phyloP scores from a whole-genome alignment of 2,888 invertebrate genomes.

The Operophtera brumata region DNA sequence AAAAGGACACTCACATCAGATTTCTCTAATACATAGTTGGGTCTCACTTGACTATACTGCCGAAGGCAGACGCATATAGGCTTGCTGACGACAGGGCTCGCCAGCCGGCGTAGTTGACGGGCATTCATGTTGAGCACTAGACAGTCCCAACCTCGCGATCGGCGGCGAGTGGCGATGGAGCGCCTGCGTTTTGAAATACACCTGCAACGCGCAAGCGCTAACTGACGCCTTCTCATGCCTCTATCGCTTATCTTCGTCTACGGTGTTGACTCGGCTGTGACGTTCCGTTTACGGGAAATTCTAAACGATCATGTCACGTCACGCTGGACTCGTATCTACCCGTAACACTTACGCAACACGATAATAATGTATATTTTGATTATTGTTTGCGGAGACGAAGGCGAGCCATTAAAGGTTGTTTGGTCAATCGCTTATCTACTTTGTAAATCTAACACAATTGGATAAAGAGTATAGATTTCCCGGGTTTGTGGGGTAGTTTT shows the following conservation, averaged over 20 bases:
- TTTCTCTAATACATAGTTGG: conserved; percentile 68
- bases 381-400: conserved; percentile 19
- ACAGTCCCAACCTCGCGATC: conserved; percentile 30
- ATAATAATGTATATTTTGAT: conserved; percentile 16
- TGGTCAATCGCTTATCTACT: conserved; percentile 15
- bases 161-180: conserved; percentile 28
- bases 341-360: conserved; percentile 20
- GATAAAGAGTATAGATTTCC: no score
- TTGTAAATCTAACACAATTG: neutral
- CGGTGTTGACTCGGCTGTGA: conserved; percentile 60
- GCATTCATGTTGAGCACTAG: conserved; percentile 55
- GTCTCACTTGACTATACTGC: conserved; percentile 73
- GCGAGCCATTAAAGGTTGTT: conserved; percentile 14
- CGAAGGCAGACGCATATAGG: conserved; percentile 54
- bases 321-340: conserved; percentile 24
- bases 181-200: conserved; percentile 53
- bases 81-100: conserved; percentile 45
- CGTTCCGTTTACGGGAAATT: conserved; percentile 49
- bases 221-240: conserved; percentile 55
- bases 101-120: conserved; percentile 65
- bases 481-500: no score
- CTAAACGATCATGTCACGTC: conserved; percentile 41
- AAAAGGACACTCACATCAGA: conserved; percentile 67
- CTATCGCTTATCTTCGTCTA: conserved; percentile 56
- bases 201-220: conserved; percentile 65